Base-by-base conservation (phyloP, 2,113 vertebrate species). In the Scolopax mira region DNA sequence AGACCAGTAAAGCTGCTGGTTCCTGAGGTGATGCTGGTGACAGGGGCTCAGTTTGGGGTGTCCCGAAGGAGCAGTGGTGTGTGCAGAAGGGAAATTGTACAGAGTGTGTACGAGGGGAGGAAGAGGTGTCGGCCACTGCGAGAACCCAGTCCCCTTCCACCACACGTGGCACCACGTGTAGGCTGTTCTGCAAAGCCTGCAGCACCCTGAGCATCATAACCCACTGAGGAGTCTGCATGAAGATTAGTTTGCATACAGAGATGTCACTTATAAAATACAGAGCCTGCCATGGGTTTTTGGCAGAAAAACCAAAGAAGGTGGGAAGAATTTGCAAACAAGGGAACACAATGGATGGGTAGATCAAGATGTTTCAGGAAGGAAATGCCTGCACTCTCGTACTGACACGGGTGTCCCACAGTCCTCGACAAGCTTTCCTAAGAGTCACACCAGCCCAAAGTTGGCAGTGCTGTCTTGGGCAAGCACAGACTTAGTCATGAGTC, bases 131-230 rank as follows among this genome's bases (percentile, higher is more conserved):
- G 55, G 30, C 18, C 42, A n/a, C 31, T 12, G 13, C 4, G 23
- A 28, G 13, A 0, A 35, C 33, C 41, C 1, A 2, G 18, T 27
- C 61, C 71, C 0, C 0, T 35, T 64, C 30, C 4, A 35, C 30
- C 61, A 18, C 4, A 0, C 7, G 5, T 2, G 1, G 1, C 16
- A 66, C 31, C 52, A 18, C 2, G 0, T 28, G 48, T 8, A 46
- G 55, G 24, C 39, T 66, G 60, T 13, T 13, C 37, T 15, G 37
- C 70, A 33, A 21, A 85, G 69, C 81, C 28, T 27, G 62, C 66
- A 61, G 58, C 67, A 27, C 5, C 13, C 25, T 25, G 37, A 10
- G 4, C 2, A 1, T 13, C 5, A 52, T 8, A 33, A 60, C 23
- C 42, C 77, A 39, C 79, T 8, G 61, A 79, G 61, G 55, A 22